These are phyloP conservation scores for Aegypius monachus DNA, from an alignment of 2,113 vertebrate genomes.

Conservation along the genomic window DNA sequence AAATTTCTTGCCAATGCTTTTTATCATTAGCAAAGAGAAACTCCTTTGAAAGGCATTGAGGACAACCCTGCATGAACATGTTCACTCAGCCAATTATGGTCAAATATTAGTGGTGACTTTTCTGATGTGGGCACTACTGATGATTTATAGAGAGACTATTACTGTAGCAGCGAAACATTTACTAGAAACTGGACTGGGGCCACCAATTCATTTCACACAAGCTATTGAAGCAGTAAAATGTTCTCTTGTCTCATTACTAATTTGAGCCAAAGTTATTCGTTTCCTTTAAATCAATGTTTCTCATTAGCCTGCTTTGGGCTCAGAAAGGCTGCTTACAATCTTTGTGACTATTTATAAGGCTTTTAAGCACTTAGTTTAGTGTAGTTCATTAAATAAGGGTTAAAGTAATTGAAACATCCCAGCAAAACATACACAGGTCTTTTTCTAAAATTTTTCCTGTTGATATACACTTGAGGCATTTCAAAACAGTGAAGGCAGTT, in stretches of 20 bases:
- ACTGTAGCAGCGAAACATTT: conserved; percentile 32
- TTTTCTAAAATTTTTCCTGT: not conserved
- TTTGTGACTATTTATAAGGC: conserved; percentile 10
- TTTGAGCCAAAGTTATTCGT: not conserved
- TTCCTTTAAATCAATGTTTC: conserved; percentile 35
- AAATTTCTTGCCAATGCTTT: not conserved
- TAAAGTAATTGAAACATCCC: not conserved
- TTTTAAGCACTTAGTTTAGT: conserved; percentile 24
- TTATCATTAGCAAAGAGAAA: not conserved
- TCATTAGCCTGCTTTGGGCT: conserved; percentile 1
- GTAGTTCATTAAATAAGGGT: conserved; percentile 10
- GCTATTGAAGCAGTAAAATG: conserved; percentile 19
- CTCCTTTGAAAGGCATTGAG: not conserved
- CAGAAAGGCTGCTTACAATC: not conserved
- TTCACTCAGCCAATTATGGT: conserved; percentile 21
- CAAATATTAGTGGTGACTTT: conserved; percentile 12
- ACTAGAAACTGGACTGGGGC: conserved; percentile 51
- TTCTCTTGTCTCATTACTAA: conserved; percentile 20
- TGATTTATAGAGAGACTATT: conserved; percentile 38
- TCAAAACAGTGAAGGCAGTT: not conserved
- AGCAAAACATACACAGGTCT: not conserved
- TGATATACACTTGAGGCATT: not conserved
- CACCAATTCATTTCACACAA: conserved; percentile 50
- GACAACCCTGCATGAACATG: not conserved
- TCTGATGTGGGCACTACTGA: conserved; percentile 13